A percentile compares a stretch with the other conserved stretches of the same genome.
phyloP scores from a whole-genome alignment of 2,113 vertebrate genomes.

The Leiothrix lutea region DNA sequence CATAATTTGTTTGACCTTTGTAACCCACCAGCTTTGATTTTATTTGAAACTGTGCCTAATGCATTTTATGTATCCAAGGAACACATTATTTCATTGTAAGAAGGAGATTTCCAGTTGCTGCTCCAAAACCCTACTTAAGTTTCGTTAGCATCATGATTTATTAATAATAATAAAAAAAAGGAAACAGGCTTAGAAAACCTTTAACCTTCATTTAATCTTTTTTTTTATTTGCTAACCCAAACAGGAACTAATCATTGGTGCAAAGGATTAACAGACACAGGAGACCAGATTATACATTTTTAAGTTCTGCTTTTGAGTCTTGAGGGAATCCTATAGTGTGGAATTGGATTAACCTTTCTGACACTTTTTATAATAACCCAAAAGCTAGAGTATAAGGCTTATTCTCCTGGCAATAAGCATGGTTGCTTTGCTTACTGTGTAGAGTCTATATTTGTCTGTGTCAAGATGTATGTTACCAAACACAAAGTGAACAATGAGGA shows the following conservation, averaged over 20 bases:
- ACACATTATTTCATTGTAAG: slow-evolving; percentile 30
- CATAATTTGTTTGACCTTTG: slow-evolving; percentile 69
- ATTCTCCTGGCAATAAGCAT: slow-evolving; percentile 12
- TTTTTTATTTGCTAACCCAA: slow-evolving; percentile 70
- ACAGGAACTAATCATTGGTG: slow-evolving; percentile 68
- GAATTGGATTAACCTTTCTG: slow-evolving; percentile 73
- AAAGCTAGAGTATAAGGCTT: slow-evolving; percentile 37
- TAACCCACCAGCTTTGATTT: slow-evolving; percentile 61
- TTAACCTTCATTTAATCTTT: slow-evolving; percentile 64
- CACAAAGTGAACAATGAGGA: not conserved
- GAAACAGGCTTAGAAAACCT: slow-evolving; percentile 45
- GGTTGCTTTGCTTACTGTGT: not conserved
- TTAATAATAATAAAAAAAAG: not conserved
- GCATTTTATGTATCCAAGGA: slow-evolving; percentile 43
- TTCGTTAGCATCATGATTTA: slow-evolving; percentile 57
- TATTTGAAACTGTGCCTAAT: slow-evolving; percentile 65
- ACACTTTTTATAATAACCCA: slow-evolving; percentile 61
- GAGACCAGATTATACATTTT: slow-evolving; percentile 70
- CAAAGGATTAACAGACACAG: slow-evolving; percentile 69
- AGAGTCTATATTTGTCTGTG: not conserved
- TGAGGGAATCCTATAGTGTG: slow-evolving; percentile 48
- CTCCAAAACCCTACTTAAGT: slow-evolving; percentile 36
- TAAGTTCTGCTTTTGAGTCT: slow-evolving; percentile 68
- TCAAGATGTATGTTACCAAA: not conserved
- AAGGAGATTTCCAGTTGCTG: slow-evolving; percentile 29